Percentiles rank a stretch among this genome's conserved stretches.
Evolutionary conservation across 2,113 vertebrate genomes (phyloP).

Genomic region (Pterophyllum scalare): DNA sequence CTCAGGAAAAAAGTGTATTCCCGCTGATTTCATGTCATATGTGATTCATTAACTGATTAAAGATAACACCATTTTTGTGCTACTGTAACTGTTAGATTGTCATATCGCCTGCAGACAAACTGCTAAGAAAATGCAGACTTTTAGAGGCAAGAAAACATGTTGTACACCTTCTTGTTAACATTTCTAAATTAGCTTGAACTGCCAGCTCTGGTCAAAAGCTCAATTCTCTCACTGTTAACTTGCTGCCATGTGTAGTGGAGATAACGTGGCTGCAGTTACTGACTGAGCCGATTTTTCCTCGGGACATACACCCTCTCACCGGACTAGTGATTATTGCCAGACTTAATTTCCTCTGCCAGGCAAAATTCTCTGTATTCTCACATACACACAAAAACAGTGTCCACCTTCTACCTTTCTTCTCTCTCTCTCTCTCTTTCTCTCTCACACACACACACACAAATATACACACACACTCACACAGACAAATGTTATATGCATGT

Average conservation of each 20-base stretch:
- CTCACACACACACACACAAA: neutral
- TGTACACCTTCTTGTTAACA: slow-evolving; percentile 27
- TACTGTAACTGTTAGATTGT: neutral
- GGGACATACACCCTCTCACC: slow-evolving; percentile 44
- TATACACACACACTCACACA: neutral
- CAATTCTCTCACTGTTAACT: slow-evolving; percentile 42
- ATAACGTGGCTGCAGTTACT: slow-evolving; percentile 54
- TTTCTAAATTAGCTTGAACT: slow-evolving; percentile 46
- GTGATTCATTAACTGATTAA: neutral
- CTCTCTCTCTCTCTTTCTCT: neutral
- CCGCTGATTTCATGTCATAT: neutral
- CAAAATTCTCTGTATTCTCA: slow-evolving; percentile 30
- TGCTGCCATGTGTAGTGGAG: slow-evolving; percentile 36
- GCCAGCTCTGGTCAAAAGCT: slow-evolving; percentile 49
- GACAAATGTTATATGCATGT: neutral
- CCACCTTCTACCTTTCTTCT: neutral
- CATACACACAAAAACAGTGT: slow-evolving; percentile 6
- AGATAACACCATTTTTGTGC: neutral
- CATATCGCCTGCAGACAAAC: slow-evolving; percentile 12
- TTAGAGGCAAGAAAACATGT: slow-evolving; percentile 15
- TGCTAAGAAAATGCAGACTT: slow-evolving; percentile 23
- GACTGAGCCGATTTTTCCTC: slow-evolving; percentile 39
- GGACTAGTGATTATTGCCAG: slow-evolving; percentile 57
- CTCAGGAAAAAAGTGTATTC: neutral
- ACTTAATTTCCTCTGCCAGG: slow-evolving; percentile 57